Evolutionary conservation across 2,888 invertebrate genomes (phyloP).

Genomic region (Acanthosoma haemorrhoidale): DNA sequence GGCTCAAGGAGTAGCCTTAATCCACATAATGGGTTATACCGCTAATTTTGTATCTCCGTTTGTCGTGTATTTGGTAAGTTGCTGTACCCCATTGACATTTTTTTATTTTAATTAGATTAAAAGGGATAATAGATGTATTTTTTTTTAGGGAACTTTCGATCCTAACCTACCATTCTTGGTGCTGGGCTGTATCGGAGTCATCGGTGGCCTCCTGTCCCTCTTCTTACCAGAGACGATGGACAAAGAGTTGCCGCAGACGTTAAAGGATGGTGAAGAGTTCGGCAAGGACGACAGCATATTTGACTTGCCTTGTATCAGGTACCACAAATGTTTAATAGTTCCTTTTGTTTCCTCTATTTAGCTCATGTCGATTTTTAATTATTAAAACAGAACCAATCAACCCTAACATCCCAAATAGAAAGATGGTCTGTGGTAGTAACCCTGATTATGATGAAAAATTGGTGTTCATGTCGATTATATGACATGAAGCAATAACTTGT

Average conservation of each 20-base stretch:
- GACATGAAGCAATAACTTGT: too few relatives aligned
- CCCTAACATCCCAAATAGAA: too few relatives aligned
- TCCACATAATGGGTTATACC: conserved; percentile 83
- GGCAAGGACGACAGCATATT: conserved; percentile 73
- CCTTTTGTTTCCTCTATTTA: not conserved
- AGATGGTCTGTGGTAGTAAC: too few relatives aligned
- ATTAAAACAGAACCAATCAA: too few relatives aligned
- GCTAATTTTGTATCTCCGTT: conserved; percentile 78
- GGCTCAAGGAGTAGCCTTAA: conserved; percentile 78
- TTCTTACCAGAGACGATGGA: conserved; percentile 81
- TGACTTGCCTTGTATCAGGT: conserved; percentile 69
- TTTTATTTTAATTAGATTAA: not conserved
- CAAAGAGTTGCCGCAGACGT: conserved; percentile 77
- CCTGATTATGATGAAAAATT: too few relatives aligned
- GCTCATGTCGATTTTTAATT: too few relatives aligned
- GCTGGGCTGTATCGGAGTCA: conserved; percentile 67
- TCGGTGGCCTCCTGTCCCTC: conserved; percentile 69
- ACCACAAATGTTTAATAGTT: too few relatives aligned
- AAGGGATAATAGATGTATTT: not conserved
- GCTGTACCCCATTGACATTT: too few relatives aligned
- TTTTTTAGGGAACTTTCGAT: conserved; percentile 60
- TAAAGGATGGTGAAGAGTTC: conserved; percentile 81
- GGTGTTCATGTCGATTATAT: too few relatives aligned
- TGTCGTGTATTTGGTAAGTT: conserved; percentile 71
- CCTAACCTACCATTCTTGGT: conserved; percentile 69